phyloP scores from a whole-genome alignment of 92 coral and sea anemone genomes.

The Umimayanthus chanpuru region DNA sequence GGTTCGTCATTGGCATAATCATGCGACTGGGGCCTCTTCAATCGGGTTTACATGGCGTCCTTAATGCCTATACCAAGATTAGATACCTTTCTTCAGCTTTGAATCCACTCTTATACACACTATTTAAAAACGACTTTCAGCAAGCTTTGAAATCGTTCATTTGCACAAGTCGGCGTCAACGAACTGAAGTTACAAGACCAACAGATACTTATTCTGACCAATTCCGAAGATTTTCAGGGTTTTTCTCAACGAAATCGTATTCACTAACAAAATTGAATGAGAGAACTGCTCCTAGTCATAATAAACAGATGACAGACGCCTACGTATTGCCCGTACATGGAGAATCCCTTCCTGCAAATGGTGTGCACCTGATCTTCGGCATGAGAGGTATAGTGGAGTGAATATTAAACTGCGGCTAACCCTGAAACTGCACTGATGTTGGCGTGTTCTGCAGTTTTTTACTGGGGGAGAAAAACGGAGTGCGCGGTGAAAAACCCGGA shows the following conservation, averaged over 20 bases:
- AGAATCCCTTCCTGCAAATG: neutral
- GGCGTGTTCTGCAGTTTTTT: neutral
- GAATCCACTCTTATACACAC: slow-evolving; percentile 18
- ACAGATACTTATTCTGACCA: neutral
- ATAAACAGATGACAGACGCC: neutral
- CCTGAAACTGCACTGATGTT: no score
- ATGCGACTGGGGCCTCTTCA: neutral
- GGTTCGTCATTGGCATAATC: neutral
- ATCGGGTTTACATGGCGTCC: neutral
- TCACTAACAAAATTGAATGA: neutral
- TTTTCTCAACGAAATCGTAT: neutral
- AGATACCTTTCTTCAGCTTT: slow-evolving; percentile 14
- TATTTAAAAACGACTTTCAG: slow-evolving; percentile 27
- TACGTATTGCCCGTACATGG: neutral
- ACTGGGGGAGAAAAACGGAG: neutral
- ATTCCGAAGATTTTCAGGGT: neutral
- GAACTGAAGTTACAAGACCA: neutral
- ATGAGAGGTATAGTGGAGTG: neutral
- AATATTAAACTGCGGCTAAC: neutral
- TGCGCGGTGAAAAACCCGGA: no score
- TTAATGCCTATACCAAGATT: neutral
- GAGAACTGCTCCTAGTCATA: neutral
- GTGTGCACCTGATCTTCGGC: neutral
- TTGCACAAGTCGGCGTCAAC: neutral
- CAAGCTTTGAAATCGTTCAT: neutral